A percentile compares a stretch with the other conserved stretches of the same genome.
These are phyloP conservation scores for Doryteuthis pealeii DNA, from an alignment of 1,140 invertebrate genomes.

Conservation along the genomic window DNA sequence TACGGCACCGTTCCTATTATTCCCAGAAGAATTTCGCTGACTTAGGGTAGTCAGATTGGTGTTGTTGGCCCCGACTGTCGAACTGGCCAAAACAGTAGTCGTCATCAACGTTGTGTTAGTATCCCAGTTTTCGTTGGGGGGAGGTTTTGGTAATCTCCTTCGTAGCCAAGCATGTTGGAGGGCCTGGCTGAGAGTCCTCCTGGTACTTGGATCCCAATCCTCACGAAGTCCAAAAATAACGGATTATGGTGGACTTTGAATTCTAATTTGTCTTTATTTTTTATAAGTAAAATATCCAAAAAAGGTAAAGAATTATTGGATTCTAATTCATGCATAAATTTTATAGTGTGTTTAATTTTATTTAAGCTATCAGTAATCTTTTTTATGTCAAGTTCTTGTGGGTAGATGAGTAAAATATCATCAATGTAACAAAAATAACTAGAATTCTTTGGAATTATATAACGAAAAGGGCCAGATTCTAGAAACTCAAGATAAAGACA, in stretches of 20 bases:
- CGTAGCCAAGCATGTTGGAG: slow-evolving; percentile 92
- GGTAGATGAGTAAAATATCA: too few relatives aligned
- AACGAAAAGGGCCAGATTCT: too few relatives aligned
- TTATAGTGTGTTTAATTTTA: too few relatives aligned
- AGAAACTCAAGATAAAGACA: too few relatives aligned
- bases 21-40: slow-evolving; percentile 46
- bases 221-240: slow-evolving; percentile 96
- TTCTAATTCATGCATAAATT: too few relatives aligned
- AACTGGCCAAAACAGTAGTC: neutral
- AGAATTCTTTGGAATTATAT: too few relatives aligned
- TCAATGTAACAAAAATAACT: too few relatives aligned
- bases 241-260: slow-evolving; percentile 96
- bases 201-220: slow-evolving; percentile 91
- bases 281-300: too few relatives aligned
- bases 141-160: slow-evolving; percentile 83
- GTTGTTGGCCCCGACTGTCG: neutral
- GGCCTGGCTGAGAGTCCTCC: slow-evolving; percentile 90
- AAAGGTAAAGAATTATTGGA: too few relatives aligned
- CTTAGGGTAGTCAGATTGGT: slow-evolving; percentile 23
- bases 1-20: slow-evolving; percentile 43
- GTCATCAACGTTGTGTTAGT: neutral
- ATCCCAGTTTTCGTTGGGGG: slow-evolving; percentile 59
- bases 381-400: too few relatives aligned
- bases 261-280: too few relatives aligned
- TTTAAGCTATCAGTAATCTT: too few relatives aligned